A percentile compares a stretch with the other conserved stretches of the same genome.
Conservation (phyloP, 2,113 vertebrate genomes). For the Nestor notabilis region DNA sequence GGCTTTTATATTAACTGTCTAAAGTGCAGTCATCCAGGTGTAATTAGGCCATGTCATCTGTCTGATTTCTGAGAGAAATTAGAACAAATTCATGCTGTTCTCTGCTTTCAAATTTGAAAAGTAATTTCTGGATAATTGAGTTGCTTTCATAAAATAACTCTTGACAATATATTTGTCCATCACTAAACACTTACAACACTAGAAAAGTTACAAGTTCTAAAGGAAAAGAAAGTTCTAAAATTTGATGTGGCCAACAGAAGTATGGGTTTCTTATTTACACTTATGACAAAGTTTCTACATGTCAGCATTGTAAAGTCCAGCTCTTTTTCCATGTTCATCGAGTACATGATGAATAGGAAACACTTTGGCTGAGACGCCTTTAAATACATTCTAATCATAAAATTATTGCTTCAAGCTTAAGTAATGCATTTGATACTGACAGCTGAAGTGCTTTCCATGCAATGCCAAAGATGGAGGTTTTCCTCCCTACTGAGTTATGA, state of each 20-base stretch:
- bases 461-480: neutral
- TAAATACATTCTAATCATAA: neutral
- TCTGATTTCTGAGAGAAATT: slow-evolving; percentile 17
- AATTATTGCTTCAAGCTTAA: neutral
- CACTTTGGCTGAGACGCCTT: neutral
- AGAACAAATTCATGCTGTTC: slow-evolving; percentile 42
- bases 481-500: neutral
- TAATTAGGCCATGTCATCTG: slow-evolving; percentile 49
- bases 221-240: neutral
- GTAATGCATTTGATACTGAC: neutral
- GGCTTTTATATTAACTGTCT: slow-evolving; percentile 15
- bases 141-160: slow-evolving; percentile 3
- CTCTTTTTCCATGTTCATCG: neutral
- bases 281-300: neutral
- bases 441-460: neutral
- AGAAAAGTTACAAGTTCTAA: neutral
- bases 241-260: neutral
- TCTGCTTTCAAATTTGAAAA: slow-evolving; percentile 36
- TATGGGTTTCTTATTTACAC: neutral
- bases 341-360: neutral
- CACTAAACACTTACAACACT: slow-evolving; percentile 18
- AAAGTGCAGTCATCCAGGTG: slow-evolving; percentile 33
- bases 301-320: neutral
- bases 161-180: neutral
- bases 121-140: slow-evolving; percentile 39